Conservation (phyloP, 1,140 invertebrate species). For the Medauroidea extradentata region DNA sequence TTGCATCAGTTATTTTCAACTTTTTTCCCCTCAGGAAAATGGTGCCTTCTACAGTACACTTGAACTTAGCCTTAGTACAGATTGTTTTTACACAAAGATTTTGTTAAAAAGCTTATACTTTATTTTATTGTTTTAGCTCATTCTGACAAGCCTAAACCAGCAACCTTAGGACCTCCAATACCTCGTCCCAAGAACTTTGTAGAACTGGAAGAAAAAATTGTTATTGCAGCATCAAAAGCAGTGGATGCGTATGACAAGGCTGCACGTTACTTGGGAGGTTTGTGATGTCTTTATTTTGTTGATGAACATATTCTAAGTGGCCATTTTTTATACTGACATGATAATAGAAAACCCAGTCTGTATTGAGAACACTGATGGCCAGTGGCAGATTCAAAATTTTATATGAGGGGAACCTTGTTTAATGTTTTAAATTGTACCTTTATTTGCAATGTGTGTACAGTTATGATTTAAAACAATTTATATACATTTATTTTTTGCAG, state of each 20-base stretch:
- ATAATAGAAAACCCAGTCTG: too few relatives aligned
- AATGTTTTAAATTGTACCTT: neutral
- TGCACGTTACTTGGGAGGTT: slow-evolving; percentile 49
- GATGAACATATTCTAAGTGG: too few relatives aligned
- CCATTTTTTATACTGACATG: too few relatives aligned
- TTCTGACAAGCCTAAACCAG: neutral
- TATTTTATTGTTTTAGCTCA: too few relatives aligned
- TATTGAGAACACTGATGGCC: neutral
- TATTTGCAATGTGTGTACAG: neutral
- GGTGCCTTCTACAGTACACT: too few relatives aligned
- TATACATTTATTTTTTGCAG: slow-evolving; percentile 14
- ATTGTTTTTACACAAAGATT: too few relatives aligned
- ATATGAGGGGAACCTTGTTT: too few relatives aligned
- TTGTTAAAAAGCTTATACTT: too few relatives aligned
- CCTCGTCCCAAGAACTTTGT: slow-evolving; percentile 40
- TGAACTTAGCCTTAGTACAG: too few relatives aligned
- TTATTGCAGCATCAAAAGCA: slow-evolving; percentile 48
- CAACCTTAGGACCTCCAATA: neutral
- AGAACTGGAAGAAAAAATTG: slow-evolving; percentile 53
- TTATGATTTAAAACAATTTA: neutral
- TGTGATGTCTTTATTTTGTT: too few relatives aligned
- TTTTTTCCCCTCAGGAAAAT: too few relatives aligned
- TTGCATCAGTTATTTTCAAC: too few relatives aligned
- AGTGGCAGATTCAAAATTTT: neutral
- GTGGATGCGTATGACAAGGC: slow-evolving; percentile 53